Evolutionary conservation across 2,113 vertebrate genomes (phyloP), one percentile per base, ranked within the genome.

Genomic region (Pollachius pollachius): DNA sequence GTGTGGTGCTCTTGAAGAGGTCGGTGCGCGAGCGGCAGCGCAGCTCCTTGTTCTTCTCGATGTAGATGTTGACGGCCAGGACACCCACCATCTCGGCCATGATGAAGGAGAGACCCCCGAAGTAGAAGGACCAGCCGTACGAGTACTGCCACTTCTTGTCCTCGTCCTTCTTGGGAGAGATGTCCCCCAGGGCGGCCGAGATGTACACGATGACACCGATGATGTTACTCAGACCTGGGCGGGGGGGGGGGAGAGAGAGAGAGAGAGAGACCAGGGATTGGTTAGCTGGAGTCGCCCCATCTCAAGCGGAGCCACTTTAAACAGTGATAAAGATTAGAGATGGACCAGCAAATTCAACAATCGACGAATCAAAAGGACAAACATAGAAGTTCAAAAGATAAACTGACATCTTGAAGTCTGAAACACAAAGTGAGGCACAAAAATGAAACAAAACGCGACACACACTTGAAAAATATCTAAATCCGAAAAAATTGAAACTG

Each of bases 161-260:
- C 81, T 96, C 95, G 23, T 96, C 95, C 68, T 95, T 94, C 84
- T 94, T 96, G 0, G 94, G 94, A 64, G 94, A 95, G 72, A 96
- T 96, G 87, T 97, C 95, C 15, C 95, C 95, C 64, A 96, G 82
- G 18, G 95, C 96, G 9, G 95, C 95, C 0, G 95, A 97, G 90
- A 97, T 97, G 91, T 97, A 97, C 75, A 97, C 95, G 48, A 97
- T 97, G 81, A 97, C 95, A 7, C 95, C 95, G 52, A 96, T 97
- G 79, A 97, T 97, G 92, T 97, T 97, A 89, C 95, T 96, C 82
- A 96, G 90, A 75, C 95, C 95, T 97, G 84, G 6, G 52, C 59
- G 21, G 25, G 16, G 19, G 58, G 19, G 37, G 9, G 37, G 9
- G 37, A 41, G 37, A 41, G 37, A 41, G 37, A 41, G 37, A 41